Evolutionary conservation across 1,140 invertebrate genomes (phyloP), one percentile per base, ranked within the genome.

Genomic region (Rhyzopertha dominica): DNA sequence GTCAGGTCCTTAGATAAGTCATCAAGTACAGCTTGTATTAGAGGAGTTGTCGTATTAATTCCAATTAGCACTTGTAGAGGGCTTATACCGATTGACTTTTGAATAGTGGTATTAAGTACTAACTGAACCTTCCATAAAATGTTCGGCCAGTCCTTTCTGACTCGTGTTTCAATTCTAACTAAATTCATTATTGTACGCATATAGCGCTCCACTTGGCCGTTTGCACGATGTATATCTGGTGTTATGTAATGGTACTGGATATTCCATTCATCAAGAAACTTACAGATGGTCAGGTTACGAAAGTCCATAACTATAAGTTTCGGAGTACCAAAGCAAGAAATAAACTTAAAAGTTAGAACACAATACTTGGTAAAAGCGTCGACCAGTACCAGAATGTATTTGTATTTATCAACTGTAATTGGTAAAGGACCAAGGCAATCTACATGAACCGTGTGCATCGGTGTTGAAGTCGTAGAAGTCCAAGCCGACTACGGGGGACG

Each of bases 151-250:
- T 47, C 43, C 19, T 28, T 17, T 28, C 5, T 14, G 3, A 48
- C 23, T 7, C 4, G 23, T 2, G 43, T 40, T 47, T 55, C 53
- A 12, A 54, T 41, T 2, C 46, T 23, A 4, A 59, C 14, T 40
- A 59, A 38, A 26, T 61, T 54, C 7, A 52, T 35, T 1, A 61
- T 45, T 5, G 59, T 58, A 13, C 51, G 13, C 57, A 62, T 59
- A 14, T 62, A 28, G 5, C 61, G 25, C 39, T 65, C 61, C 1
- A 58, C 56, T 38, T 65, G 62, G 0, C 61, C 61, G 12, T 65
- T 62, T 9, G 48, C 52, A 42, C 58, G 40, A 31, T 54, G 54
- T 29, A 56, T 46, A 22, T 51, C 49, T 10, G 32, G 30, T 5
- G 59, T 53, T 7, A 42, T 36, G 8, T 20, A 13, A 39, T 42